Conservation (phyloP, 2,888 invertebrate genomes). For the Pharmacophagus antenor region DNA sequence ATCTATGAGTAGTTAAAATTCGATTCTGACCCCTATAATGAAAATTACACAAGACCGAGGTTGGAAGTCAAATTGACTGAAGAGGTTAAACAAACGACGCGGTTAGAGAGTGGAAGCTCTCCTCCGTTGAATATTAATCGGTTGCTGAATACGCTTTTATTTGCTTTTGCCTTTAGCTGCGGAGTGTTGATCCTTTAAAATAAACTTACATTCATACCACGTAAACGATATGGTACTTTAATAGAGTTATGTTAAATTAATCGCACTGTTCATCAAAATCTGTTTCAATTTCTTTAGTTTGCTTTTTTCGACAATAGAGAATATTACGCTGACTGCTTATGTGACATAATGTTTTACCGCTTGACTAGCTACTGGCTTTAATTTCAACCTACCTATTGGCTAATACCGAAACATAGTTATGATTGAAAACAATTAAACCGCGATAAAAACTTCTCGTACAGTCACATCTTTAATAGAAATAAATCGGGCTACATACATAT, state of each 20-base stretch:
- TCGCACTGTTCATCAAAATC: neutral
- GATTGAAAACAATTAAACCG: too few species aligned
- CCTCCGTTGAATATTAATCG: slow-evolving; percentile 53
- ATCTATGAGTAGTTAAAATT: slow-evolving; percentile 22
- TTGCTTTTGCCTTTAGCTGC: slow-evolving; percentile 56
- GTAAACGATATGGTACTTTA: slow-evolving; percentile 12
- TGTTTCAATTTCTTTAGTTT: neutral
- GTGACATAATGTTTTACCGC: too few species aligned
- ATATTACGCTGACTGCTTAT: too few species aligned
- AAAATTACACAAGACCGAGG: slow-evolving; percentile 27
- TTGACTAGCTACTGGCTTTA: too few species aligned
- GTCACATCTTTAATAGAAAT: too few species aligned
- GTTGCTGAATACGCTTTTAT: slow-evolving; percentile 75
- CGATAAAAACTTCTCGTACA: too few species aligned
- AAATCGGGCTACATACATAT: too few species aligned
- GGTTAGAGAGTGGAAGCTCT: slow-evolving; percentile 30
- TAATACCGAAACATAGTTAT: too few species aligned
- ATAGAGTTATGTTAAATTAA: slow-evolving; percentile 1
- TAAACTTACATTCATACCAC: slow-evolving; percentile 12
- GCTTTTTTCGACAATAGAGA: too few species aligned
- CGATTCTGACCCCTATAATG: slow-evolving; percentile 27
- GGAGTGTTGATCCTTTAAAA: slow-evolving; percentile 22
- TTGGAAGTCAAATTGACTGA: slow-evolving; percentile 30
- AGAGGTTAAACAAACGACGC: slow-evolving; percentile 32
- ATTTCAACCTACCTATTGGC: too few species aligned